A percentile compares a stretch with the other conserved stretches of the same genome.
These are phyloP conservation scores for Eustalomyia histrio DNA, from an alignment of 2,888 invertebrate species.

Conservation along the genomic window DNA sequence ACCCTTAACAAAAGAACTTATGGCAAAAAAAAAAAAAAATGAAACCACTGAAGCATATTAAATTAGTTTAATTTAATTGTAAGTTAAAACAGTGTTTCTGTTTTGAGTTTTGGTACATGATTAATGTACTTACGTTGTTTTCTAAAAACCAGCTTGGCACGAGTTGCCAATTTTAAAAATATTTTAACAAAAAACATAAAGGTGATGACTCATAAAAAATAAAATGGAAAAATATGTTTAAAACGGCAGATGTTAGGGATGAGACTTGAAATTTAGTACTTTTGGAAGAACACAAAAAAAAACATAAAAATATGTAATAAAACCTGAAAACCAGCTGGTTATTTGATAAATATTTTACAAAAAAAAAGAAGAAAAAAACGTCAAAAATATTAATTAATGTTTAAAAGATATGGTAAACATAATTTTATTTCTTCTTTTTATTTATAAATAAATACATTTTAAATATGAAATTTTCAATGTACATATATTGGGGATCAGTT, in stretches of 20 bases:
- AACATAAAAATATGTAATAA: background rate
- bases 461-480: background rate
- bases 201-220: constrained; percentile 35
- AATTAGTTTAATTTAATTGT: constrained; percentile 32
- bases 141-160: constrained; percentile 49
- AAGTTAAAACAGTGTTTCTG: background rate
- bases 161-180: constrained; percentile 39
- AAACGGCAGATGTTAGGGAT: constrained; percentile 23
- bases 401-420: background rate
- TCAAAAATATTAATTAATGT: background rate
- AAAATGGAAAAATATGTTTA: background rate
- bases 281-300: background rate
- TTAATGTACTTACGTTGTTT: background rate
- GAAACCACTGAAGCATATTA: constrained; percentile 35
- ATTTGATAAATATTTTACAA: background rate
- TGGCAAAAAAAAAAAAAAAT: constrained; percentile 4
- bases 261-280: background rate
- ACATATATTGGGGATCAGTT: background rate
- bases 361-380: background rate
- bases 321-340: background rate
- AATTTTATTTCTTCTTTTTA: background rate
- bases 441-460: background rate
- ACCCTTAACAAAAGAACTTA: background rate
- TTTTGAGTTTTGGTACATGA: background rate
- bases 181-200: constrained; percentile 10